Evolutionary conservation across 2,113 vertebrate genomes (phyloP), one percentile per base, ranked within the genome.

Genomic region (Narcine bancroftii): DNA sequence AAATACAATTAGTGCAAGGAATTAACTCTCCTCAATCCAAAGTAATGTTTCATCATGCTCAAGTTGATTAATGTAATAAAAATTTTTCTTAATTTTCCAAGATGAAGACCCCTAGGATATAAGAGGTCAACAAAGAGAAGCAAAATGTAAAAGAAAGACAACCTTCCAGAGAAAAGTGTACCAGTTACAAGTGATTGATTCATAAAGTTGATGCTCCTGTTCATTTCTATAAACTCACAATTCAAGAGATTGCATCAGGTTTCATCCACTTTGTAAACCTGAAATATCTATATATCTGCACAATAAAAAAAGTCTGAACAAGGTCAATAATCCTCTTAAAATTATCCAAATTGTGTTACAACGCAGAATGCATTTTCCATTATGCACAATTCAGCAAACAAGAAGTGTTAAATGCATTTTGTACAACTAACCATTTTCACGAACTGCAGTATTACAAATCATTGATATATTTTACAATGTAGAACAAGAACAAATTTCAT

Each of bases 101-200:
- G 79, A 81, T 81, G 77, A 53, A 81, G 45, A 81, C 21, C 47
- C 45, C 47, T 53, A 0, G 26, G 19, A 42, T 45, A 79, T 60
- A n/a, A 63, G 60, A 39, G 85, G 42, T 65, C 17, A 39, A 17
- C 92, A 71, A 47, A 92, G 92, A 92, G 75, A 2, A 21, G 39
- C 92, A 89, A 93, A 92, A 77, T 36, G 94, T 91, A 92, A 60
- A 81, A 81, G 60, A 73, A 93, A 92, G 13, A 65, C 65, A 93
- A 93, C 92, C 89, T 93, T 92, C 94, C 94, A 93, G 95, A 94
- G 94, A 94, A 92, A 92, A 94, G 94, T 94, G 92, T 92, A 93
- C 93, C 93, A 94, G 94, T 96, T 95, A 95, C 95, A 96, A 95
- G 94, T 45, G 56, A 79, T 92, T 33, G 21, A 39, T 39, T 76